Base-by-base conservation (phyloP, 2,797 vertebrate species). In the Tenualosa thibaudeaui region DNA sequence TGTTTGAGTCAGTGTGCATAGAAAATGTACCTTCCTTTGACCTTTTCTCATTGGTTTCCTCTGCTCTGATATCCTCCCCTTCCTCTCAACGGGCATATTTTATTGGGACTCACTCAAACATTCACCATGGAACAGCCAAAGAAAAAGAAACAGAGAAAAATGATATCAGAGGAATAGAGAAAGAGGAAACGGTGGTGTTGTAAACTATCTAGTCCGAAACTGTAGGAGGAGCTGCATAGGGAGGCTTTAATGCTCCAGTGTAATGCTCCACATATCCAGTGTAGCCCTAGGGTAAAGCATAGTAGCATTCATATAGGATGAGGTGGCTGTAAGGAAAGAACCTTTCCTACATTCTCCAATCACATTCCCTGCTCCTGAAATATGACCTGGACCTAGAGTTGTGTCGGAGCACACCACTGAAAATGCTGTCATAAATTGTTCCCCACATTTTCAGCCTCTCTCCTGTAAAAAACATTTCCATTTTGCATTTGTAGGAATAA, bases 401-500 rank as follows among this genome's bases (percentile, higher is more conserved):
- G 12, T 46, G 71, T 78, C 31, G 26, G n/a, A 13, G 37, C 71
- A 78, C 71, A 46, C 17, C 71, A 78, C 71, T 43, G 40, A 5
- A 43, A 43, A 17, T 78, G 71, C 71, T 43, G 40, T 22, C 37
- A 17, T 40, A 40, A 75, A 40, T 40, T 37, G 71, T 78, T 19
- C 65, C 68, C 68, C 37, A 40, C 68, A 75, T 75, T 43, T 43
- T 7, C 68, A 17, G 13, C 40, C 68, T 6, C 37, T 71, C 31
- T 71, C 3, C 65, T 5, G 12, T 40, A 40, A 31, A 24, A n/a
- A n/a, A 71, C 6, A 5, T 37, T 22, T 78, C 40, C 71, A 78
- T 78, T 43, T 78, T 78, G 40, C 71, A 46, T 37, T 78, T 43
- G 43, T 78, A 78, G 71, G 71, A 78, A 46, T 19, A 2, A 78